Evolutionary conservation across 2,888 invertebrate species (phyloP).

Genomic region (Hedychridium roseum): DNA sequence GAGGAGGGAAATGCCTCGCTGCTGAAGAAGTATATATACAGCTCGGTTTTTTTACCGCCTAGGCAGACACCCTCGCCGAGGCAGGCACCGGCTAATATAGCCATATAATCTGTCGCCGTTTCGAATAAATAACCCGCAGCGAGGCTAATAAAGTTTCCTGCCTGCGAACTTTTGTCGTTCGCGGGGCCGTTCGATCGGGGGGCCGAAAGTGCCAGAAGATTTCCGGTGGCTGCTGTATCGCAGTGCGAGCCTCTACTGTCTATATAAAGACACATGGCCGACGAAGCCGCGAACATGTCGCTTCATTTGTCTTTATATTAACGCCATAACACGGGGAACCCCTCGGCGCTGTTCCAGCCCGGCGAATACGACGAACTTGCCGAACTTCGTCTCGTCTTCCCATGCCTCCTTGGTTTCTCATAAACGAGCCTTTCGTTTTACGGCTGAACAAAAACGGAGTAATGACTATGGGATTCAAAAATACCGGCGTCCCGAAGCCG

Average conservation of each 20-base stretch:
- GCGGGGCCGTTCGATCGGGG: neutral
- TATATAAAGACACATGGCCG: constrained; percentile 56
- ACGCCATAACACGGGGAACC: no score
- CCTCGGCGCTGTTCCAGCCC: no score
- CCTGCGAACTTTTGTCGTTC: constrained; percentile 42
- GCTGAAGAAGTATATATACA: no score
- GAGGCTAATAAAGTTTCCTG: constrained; percentile 48
- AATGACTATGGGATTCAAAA: no score
- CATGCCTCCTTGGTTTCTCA: no score
- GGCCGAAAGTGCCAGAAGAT: constrained; percentile 33
- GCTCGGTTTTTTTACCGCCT: no score
- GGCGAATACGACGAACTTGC: no score
- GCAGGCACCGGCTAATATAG: constrained; percentile 33
- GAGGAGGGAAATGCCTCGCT: no score
- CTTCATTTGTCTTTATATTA: constrained; percentile 62
- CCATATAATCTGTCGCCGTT: constrained; percentile 51
- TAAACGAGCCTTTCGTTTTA: no score
- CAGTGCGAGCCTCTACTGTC: constrained; percentile 41
- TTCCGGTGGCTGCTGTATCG: constrained; percentile 25
- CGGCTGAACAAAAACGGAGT: no score
- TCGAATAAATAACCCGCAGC: constrained; percentile 47
- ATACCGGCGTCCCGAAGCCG: no score
- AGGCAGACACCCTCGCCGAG: neutral
- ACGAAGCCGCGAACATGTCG: constrained; percentile 32
- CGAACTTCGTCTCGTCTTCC: no score